phyloP scores from a whole-genome alignment of 2,113 vertebrate species.

The Melozone crissalis region DNA sequence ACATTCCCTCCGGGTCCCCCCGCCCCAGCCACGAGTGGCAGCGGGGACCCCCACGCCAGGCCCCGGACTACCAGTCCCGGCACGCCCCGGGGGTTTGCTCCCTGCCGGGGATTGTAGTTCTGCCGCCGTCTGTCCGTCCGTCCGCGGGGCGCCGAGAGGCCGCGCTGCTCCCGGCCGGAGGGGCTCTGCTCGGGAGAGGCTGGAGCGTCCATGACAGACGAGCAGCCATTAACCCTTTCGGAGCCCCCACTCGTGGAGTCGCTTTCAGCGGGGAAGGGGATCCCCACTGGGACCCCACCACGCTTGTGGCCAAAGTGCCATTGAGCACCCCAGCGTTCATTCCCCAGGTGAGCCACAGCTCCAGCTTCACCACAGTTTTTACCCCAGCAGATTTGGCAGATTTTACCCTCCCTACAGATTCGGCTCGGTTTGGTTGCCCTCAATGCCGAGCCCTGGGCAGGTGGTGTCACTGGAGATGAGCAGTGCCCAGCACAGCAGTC shows the following conservation, averaged over 20 bases:
- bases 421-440: background rate
- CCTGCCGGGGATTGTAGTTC: background rate
- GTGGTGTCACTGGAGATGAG: background rate
- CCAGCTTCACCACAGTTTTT: background rate
- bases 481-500: background rate
- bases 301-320: fast-evolving
- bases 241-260: background rate
- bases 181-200: background rate
- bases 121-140: fast-evolving
- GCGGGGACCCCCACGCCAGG: background rate
- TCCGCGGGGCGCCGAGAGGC: background rate
- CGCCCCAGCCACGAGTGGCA: slow-evolving; percentile 36
- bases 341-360: background rate
- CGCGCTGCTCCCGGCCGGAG: background rate
- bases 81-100: background rate
- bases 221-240: background rate
- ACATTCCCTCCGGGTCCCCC: slow-evolving; percentile 65
- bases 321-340: fast-evolving
- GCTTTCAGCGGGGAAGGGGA: background rate
- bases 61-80: slow-evolving; percentile 68
- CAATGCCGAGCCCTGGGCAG: background rate
- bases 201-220: background rate
- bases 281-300: background rate
- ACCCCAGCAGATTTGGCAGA: too few relatives aligned
- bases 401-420: background rate